Percentiles rank a stretch among this genome's conserved stretches.
These are phyloP conservation scores for Felis catus DNA, from an alignment of 2,113 vertebrate species.

Conservation along the genomic window F.catus_Fca126_mat1.0 CM031423.1:39517501-39518000, in stretches of 20 bases:
- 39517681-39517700: background rate
- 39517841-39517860: conserved; percentile 24
- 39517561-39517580: background rate
- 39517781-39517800: background rate
- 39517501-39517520: background rate
- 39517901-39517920: background rate
- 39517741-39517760: background rate
- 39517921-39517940: background rate
- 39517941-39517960: conserved; percentile 41
- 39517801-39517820: conserved; percentile 45
- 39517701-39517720: background rate
- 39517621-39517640: background rate
- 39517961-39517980: background rate
- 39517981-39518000: background rate
- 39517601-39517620: background rate
- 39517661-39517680: background rate
- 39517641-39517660: background rate
- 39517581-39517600: background rate
- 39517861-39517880: conserved; percentile 46
- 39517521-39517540: background rate
- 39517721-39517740: background rate
- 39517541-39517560: background rate
- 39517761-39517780: background rate
- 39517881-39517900: background rate
- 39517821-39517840: background rate